Evolutionary conservation across 2,113 vertebrate species (phyloP), one percentile per base, ranked within the genome.

Genomic region (Synodontis membranacea): DNA sequence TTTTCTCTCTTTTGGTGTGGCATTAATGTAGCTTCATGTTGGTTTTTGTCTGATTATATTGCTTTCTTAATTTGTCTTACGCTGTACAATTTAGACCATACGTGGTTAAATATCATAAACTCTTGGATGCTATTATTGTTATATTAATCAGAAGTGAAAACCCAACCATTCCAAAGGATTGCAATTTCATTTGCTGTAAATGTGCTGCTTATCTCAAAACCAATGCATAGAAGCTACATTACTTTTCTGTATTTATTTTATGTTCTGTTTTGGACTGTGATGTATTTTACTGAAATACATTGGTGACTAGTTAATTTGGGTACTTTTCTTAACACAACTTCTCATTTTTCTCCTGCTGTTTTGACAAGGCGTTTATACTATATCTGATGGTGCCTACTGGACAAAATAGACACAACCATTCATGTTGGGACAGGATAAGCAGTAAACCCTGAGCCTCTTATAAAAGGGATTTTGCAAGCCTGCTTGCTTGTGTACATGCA

Each of bases 101-200:
- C 91, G 90, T 89, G 88, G 92, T 92, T 92, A 89, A 89, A 86
- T 89, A 89, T 90, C 91, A 91, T 89, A 89, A 85, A 86, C 74
- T 91, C 78, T 66, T 78, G 81, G 78, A 86, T 14, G 82, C 91
- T 89, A 89, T 89, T 91, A 91, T 92, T 90, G 79, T 88, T 62
- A 90, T 92, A 87, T 90, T 91, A 91, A 91, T 86, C 88, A 92
- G 70, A 88, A 79, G 91, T 78, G 78, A 93, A 91, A 74, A 86
- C 91, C 91, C 91, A 87, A 93, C 91, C 94, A 94, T 95, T 95
- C 95, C 94, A 95, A 95, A 95, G 95, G 93, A 93, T 92, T 94
- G 88, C 80, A 90, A 90, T 89, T 92, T 88, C 89, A 91, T 94
- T 93, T 93, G 92, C 91, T 95, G 89, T 93, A 91, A 91, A 91